Evolutionary conservation across 2,888 invertebrate genomes (phyloP).

Genomic region (Agrotis exclamationis): DNA sequence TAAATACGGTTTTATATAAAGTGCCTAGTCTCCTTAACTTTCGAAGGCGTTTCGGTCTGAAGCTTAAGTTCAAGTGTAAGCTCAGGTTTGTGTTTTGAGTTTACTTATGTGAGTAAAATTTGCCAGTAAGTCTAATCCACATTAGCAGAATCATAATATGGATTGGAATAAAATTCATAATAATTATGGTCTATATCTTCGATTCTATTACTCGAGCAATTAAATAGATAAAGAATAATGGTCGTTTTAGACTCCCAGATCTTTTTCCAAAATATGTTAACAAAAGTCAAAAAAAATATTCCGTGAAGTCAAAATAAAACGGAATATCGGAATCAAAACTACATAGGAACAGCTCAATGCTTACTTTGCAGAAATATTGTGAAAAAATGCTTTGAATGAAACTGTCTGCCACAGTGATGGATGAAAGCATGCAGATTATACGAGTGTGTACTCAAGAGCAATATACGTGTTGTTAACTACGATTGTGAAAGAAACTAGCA

Average conservation of each 20-base stretch:
- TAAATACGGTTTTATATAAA: slow-evolving; percentile 46
- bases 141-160: too few species aligned
- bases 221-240: too few species aligned
- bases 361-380: slow-evolving; percentile 24
- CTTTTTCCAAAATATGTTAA: not conserved
- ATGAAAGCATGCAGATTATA: slow-evolving; percentile 30
- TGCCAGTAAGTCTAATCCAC: too few species aligned
- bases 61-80: not conserved
- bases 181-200: too few species aligned
- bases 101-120: too few species aligned
- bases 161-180: too few species aligned
- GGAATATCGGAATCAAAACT: slow-evolving; percentile 6
- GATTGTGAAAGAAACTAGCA: too few species aligned
- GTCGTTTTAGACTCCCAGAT: too few species aligned
- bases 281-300: not conserved
- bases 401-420: slow-evolving; percentile 39
- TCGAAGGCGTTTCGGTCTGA: slow-evolving; percentile 3
- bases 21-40: slow-evolving; percentile 18
- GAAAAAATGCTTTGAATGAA: slow-evolving; percentile 50
- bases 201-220: too few species aligned
- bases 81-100: too few species aligned
- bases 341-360: slow-evolving; percentile 8
- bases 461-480: not conserved
- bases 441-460: slow-evolving; percentile 24
- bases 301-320: slow-evolving; percentile 7